Evolutionary conservation across 1,140 invertebrate species (phyloP).

Genomic region (Drosophila hydei): DNA sequence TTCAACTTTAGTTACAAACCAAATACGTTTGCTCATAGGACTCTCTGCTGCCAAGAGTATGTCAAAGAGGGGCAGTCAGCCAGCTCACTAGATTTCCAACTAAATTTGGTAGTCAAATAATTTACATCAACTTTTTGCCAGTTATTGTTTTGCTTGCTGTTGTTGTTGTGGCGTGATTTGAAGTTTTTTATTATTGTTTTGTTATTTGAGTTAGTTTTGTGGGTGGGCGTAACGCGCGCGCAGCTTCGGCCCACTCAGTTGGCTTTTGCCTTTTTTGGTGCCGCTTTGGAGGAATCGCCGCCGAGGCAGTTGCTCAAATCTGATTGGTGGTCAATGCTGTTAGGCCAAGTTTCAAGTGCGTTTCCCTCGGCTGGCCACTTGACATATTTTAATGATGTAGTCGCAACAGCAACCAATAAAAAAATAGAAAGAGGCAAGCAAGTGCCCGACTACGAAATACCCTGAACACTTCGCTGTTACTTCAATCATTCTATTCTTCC

Average conservation of each 20-base stretch:
- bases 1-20: background rate
- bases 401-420: slow-evolving; percentile 38
- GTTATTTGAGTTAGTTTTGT: slow-evolving; percentile 17
- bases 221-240: slow-evolving; percentile 66
- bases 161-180: slow-evolving; percentile 69
- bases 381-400: slow-evolving; percentile 70
- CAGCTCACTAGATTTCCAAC: slow-evolving; percentile 71
- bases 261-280: slow-evolving; percentile 65
- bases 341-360: slow-evolving; percentile 64
- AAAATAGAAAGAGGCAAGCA: slow-evolving; percentile 42
- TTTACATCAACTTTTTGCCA: slow-evolving; percentile 72
- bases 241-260: slow-evolving; percentile 65
- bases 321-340: slow-evolving; percentile 76
- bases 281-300: slow-evolving; percentile 56
- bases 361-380: slow-evolving; percentile 54
- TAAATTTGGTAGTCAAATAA: slow-evolving; percentile 81
- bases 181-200: slow-evolving; percentile 75
- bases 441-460: too few species aligned
- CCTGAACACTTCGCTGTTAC: too few species aligned
- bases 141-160: slow-evolving; percentile 63
- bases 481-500: too few species aligned
- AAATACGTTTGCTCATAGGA: slow-evolving; percentile 11
- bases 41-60: slow-evolving; percentile 42
- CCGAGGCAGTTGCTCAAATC: slow-evolving; percentile 44
- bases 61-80: slow-evolving; percentile 47